phyloP scores from a whole-genome alignment of 53 echinoderm and acorn worm genomes.

The Stichopus horrens region DNA sequence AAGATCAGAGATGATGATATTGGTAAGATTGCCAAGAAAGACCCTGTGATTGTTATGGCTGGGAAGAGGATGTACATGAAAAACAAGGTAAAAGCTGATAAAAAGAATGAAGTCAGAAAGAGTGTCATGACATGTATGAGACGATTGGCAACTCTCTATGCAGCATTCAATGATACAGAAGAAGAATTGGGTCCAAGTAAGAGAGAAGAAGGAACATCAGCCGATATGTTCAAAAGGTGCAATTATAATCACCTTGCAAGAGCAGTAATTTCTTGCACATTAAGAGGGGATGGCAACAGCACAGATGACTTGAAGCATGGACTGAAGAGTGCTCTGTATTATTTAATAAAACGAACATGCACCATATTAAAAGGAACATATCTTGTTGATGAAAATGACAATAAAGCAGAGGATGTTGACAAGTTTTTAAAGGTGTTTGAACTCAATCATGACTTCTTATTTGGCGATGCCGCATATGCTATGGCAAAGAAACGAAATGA shows the following conservation, averaged over 20 bases:
- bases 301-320: conserved; percentile 58
- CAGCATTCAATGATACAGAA: conserved; percentile 50
- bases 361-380: conserved; percentile 49
- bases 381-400: conserved; percentile 45
- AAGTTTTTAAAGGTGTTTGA: conserved; percentile 63
- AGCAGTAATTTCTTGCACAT: conserved; percentile 55
- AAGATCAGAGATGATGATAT: conserved; percentile 51
- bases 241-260: conserved; percentile 56
- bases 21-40: conserved; percentile 41
- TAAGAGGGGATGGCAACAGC: conserved; percentile 22
- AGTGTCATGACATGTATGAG: conserved; percentile 70
- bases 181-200: conserved; percentile 44
- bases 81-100: conserved; percentile 54
- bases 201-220: conserved; percentile 36
- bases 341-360: conserved; percentile 22
- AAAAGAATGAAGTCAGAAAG: conserved; percentile 62
- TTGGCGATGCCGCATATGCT: conserved; percentile 70
- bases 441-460: conserved; percentile 53
- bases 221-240: conserved; percentile 71
- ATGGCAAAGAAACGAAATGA: conserved; percentile 49
- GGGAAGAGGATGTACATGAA: conserved; percentile 65
- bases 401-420: conserved; percentile 56
- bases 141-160: conserved; percentile 57
- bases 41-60: conserved; percentile 57
- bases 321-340: conserved; percentile 65